A percentile compares a stretch with the other conserved stretches of the same genome.
Conservation (phyloP, 2,888 invertebrate species). For the Stenodera caucasica region DNA sequence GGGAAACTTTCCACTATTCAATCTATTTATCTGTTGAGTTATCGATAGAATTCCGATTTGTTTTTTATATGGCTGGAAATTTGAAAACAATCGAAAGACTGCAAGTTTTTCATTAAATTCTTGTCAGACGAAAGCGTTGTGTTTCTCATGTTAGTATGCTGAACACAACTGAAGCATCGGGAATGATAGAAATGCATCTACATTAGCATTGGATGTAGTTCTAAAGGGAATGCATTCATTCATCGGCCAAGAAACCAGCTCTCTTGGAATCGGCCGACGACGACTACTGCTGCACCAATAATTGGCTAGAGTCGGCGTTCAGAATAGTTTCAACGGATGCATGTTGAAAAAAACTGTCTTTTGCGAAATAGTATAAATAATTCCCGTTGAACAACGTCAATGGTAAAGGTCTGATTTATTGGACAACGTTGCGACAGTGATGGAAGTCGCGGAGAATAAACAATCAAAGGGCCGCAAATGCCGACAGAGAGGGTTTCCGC, state of each 20-base stretch:
- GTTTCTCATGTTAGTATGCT: not conserved
- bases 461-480: conserved; percentile 50
- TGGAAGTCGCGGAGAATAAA: conserved; percentile 56
- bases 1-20: too few species aligned
- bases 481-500: conserved; percentile 43
- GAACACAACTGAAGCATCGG: conserved; percentile 2
- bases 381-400: conserved; percentile 49
- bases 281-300: conserved; percentile 41
- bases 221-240: conserved; percentile 24
- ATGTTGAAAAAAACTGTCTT: conserved; percentile 39
- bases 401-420: conserved; percentile 52
- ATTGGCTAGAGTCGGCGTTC: conserved; percentile 48
- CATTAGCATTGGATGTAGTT: conserved; percentile 4
- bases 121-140: not conserved
- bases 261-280: not conserved
- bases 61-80: not conserved
- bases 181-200: conserved; percentile 7
- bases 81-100: conserved; percentile 2
- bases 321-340: conserved; percentile 19
- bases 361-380: conserved; percentile 51
- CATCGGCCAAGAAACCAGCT: conserved; percentile 32
- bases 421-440: conserved; percentile 52
- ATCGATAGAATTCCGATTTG: not conserved
- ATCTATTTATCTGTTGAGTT: not conserved
- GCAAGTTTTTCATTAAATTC: conserved; percentile 5